phyloP scores from a whole-genome alignment of 1,140 invertebrate genomes.

The Calliopsis andreniformis region DNA sequence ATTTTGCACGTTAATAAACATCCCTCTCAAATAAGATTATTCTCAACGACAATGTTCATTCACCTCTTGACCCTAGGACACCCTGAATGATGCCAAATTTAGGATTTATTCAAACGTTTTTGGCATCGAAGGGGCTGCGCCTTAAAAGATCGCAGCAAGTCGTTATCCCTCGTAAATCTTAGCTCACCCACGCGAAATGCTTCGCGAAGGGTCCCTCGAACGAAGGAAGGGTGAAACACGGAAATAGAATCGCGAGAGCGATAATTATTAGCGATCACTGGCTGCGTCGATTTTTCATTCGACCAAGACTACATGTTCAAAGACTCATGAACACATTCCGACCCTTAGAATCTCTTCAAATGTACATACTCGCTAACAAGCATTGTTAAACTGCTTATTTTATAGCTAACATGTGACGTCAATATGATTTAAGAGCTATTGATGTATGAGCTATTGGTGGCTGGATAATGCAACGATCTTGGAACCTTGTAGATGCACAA shows the following conservation, averaged over 20 bases:
- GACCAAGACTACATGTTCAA: too few species aligned
- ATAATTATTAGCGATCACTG: slow-evolving; percentile 22
- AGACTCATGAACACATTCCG: too few species aligned
- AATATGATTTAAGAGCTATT: too few species aligned
- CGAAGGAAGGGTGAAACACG: background rate
- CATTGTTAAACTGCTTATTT: too few species aligned
- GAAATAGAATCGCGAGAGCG: slow-evolving; percentile 32
- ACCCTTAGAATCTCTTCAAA: too few species aligned
- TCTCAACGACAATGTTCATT: background rate
- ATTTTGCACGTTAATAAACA: too few species aligned
- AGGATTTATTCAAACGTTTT: slow-evolving; percentile 28
- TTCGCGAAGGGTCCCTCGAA: slow-evolving; percentile 3
- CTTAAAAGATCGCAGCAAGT: slow-evolving; percentile 10
- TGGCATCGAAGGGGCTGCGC: slow-evolving; percentile 15
- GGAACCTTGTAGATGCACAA: too few species aligned
- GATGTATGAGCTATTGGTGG: too few species aligned
- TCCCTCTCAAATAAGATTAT: too few species aligned
- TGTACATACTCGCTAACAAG: too few species aligned
- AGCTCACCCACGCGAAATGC: slow-evolving; percentile 29
- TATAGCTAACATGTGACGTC: too few species aligned
- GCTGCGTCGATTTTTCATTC: background rate
- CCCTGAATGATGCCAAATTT: slow-evolving; percentile 10
- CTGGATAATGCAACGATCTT: too few species aligned
- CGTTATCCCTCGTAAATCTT: slow-evolving; percentile 44
- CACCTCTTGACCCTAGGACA: background rate